phyloP scores from a whole-genome alignment of 1,140 invertebrate genomes.

The Sarcophaga bullata region DNA sequence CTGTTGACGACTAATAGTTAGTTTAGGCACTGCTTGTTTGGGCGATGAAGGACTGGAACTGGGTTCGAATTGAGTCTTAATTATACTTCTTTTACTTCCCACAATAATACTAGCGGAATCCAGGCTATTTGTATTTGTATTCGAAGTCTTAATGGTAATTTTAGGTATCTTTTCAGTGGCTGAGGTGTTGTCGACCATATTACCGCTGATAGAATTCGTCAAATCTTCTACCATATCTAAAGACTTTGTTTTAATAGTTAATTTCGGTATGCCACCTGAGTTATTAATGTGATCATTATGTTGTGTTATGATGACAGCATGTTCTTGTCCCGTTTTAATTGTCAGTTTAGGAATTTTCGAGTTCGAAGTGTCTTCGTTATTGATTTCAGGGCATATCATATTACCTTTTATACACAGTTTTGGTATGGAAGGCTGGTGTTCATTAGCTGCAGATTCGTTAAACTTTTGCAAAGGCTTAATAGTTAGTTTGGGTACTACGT shows the following conservation, averaged over 20 bases:
- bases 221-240: conserved; percentile 49
- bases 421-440: conserved; percentile 47
- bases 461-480: conserved; percentile 46
- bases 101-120: not conserved
- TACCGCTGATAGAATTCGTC: not conserved
- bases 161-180: conserved; percentile 46
- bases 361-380: conserved; percentile 35
- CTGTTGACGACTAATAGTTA: conserved; percentile 55
- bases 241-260: conserved; percentile 57
- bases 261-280: conserved; percentile 59
- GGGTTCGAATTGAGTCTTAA: not conserved
- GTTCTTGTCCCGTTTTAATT: conserved; percentile 56
- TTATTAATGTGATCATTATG: conserved; percentile 54
- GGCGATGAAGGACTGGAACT: not conserved
- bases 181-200: conserved; percentile 7
- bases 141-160: conserved; percentile 45
- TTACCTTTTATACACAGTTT: conserved; percentile 64
- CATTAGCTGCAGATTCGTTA: conserved; percentile 40
- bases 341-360: conserved; percentile 61
- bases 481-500: conserved; percentile 44
- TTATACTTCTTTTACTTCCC: conserved; percentile 28
- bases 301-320: conserved; percentile 59
- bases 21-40: conserved; percentile 49
- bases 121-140: not conserved
- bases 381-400: conserved; percentile 48